Conservation (phyloP, 35 echinoderm and acorn worm genomes). For the Amphiura filiformis region DNA sequence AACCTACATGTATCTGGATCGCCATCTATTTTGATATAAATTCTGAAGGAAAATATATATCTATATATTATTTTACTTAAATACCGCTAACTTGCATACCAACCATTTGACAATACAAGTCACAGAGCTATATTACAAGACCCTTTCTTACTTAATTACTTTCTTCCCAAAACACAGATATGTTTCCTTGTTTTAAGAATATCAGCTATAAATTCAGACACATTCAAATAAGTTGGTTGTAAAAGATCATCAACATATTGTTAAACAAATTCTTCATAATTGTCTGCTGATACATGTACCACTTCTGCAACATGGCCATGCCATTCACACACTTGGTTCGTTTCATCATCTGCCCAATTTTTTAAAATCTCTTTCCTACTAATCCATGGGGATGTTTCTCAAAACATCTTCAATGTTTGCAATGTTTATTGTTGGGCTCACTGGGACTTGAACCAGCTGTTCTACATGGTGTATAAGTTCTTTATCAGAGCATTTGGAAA, state of each 20-base stretch:
- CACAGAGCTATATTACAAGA: too few relatives aligned
- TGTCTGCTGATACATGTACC: background rate
- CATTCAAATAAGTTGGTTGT: background rate
- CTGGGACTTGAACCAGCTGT: background rate
- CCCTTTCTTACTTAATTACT: too few relatives aligned
- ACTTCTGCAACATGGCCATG: background rate
- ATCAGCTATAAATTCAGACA: background rate
- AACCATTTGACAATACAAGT: too few relatives aligned
- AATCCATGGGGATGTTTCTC: background rate
- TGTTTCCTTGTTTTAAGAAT: too few relatives aligned
- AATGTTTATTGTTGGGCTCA: background rate
- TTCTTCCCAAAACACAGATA: too few relatives aligned
- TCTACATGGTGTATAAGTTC: background rate
- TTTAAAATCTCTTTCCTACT: background rate
- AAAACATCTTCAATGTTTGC: background rate
- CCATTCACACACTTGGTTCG: background rate
- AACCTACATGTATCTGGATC: too few relatives aligned
- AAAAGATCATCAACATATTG: background rate
- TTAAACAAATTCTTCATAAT: background rate
- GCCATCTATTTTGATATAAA: too few relatives aligned
- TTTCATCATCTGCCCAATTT: background rate
- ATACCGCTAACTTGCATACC: too few relatives aligned
- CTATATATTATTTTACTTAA: too few relatives aligned
- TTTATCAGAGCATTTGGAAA: background rate
- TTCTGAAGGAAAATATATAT: too few relatives aligned